These are phyloP conservation scores for Acrossocheilus wenchowensis DNA, from an alignment of 2,797 vertebrate species.

Conservation along the genomic window DNA sequence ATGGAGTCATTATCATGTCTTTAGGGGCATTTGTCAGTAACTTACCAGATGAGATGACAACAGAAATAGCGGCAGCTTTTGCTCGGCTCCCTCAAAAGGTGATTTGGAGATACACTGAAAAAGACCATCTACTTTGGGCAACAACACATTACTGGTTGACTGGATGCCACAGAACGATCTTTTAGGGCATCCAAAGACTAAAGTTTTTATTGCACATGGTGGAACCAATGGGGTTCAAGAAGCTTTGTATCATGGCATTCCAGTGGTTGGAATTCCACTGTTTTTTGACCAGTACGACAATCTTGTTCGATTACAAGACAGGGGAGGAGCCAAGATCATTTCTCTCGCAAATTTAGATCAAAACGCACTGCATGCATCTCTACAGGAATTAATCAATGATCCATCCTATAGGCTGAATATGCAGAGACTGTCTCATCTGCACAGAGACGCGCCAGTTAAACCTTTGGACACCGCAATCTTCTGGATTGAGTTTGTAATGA, in stretches of 20 bases:
- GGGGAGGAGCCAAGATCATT: constrained; percentile 18
- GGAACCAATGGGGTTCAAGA: constrained; percentile 59
- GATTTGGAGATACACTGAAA: constrained; percentile 49
- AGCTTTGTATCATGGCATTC: constrained; percentile 54
- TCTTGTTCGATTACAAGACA: constrained; percentile 25
- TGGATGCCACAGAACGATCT: constrained; percentile 60
- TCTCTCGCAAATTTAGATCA: background rate
- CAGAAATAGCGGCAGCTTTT: constrained; percentile 56
- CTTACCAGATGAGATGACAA: constrained; percentile 40
- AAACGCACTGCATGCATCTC: background rate
- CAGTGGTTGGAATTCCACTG: constrained; percentile 54
- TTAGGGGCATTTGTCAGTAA: constrained; percentile 48
- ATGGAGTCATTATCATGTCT: constrained; percentile 64
- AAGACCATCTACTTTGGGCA: constrained; percentile 45
- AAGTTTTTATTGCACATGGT: constrained; percentile 55
- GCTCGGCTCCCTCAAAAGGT: constrained; percentile 55
- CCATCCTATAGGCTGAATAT: constrained; percentile 44
- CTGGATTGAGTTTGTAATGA: constrained; percentile 60
- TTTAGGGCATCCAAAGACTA: constrained; percentile 54
- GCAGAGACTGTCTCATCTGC: constrained; percentile 37
- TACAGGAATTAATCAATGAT: constrained; percentile 32
- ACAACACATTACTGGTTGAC: constrained; percentile 57
- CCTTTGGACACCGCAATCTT: constrained; percentile 50
- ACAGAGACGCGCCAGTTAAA: constrained; percentile 47
- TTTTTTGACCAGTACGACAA: constrained; percentile 49